phyloP scores from a whole-genome alignment of 2,888 invertebrate genomes.

The Phoenoteleia sp. region DNA sequence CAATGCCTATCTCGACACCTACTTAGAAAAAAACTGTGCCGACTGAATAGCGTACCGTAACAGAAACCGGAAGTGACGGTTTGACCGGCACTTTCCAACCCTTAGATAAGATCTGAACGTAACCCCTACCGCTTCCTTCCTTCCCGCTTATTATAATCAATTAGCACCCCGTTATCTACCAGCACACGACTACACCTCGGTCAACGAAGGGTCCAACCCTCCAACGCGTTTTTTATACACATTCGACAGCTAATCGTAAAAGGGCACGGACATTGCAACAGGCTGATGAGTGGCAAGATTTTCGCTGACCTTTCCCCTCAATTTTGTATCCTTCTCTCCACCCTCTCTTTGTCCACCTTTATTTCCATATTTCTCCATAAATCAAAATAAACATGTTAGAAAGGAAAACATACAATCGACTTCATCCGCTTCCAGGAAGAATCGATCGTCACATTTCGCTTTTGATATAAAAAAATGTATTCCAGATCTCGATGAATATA shows the following conservation, averaged over 20 bases:
- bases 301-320: constrained; percentile 68
- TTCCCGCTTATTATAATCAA: constrained; percentile 85
- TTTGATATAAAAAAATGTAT: constrained; percentile 65
- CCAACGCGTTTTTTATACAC: constrained; percentile 79
- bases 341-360: constrained; percentile 35
- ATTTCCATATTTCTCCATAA: constrained; percentile 59
- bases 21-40: too few species aligned
- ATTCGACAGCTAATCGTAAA: constrained; percentile 76
- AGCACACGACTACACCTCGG: constrained; percentile 79
- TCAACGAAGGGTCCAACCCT: constrained; percentile 81
- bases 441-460: constrained; percentile 25
- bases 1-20: too few species aligned
- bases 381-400: constrained; percentile 42
- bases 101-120: constrained; percentile 67
- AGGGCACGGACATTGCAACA: constrained; percentile 82
- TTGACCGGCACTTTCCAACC: constrained; percentile 73
- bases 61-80: constrained; percentile 70
- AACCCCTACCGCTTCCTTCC: constrained; percentile 75
- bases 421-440: constrained; percentile 30
- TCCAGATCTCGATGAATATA: constrained; percentile 58
- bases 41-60: background rate
- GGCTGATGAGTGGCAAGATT: constrained; percentile 85
- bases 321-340: constrained; percentile 33
- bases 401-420: constrained; percentile 4
- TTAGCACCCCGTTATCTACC: constrained; percentile 84